Base-by-base conservation (phyloP, 2,113 vertebrate genomes). In the Dicentrarchus labrax region DNA sequence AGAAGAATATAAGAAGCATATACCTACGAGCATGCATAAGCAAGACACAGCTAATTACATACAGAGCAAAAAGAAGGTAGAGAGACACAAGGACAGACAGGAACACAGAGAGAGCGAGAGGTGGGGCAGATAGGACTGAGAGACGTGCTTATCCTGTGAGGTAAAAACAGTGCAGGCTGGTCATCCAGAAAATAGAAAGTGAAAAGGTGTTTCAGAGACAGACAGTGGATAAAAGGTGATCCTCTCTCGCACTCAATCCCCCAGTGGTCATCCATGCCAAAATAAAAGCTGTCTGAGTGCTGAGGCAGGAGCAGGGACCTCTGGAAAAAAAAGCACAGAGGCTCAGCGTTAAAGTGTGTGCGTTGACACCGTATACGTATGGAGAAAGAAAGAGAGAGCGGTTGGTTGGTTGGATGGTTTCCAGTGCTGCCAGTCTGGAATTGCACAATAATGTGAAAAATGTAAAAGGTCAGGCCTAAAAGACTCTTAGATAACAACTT, bases 171-270 rank as follows among this genome's bases (percentile, higher is more conserved):
- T 48, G 72, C 71, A 8, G 80, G 54, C 85, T 72, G 80, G 51
- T 91, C 90, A 92, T 80, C 89, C 91, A 86, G 89, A 89, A 93
- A 95, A 93, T 89, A 74, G 30, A 89, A 95, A 92, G 78, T 85
- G 91, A 92, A 91, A 91, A 90, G 86, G 90, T 87, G 87, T 91
- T 89, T 91, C 80, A 74, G 74, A 72, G 78, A 69, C 78, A 75
- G 84, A 67, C 68, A 51, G 53, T 71, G 75, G 86, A 92, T 90
- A 83, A 91, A 86, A 92, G 80, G 85, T 87, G 89, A 93, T 91
- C 78, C 83, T 76, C 69, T 73, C 71, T 68, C 80, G 13, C 78
- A 78, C 75, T 62, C 78, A 75, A 73, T 74, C 74, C 87, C 82
- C 86, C 72, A 17, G 72, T 16, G 76, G 56, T 74, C 17, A 15